Evolutionary conservation across 2,113 vertebrate genomes (phyloP).

Genomic region (Saccopteryx leptura): DNA sequence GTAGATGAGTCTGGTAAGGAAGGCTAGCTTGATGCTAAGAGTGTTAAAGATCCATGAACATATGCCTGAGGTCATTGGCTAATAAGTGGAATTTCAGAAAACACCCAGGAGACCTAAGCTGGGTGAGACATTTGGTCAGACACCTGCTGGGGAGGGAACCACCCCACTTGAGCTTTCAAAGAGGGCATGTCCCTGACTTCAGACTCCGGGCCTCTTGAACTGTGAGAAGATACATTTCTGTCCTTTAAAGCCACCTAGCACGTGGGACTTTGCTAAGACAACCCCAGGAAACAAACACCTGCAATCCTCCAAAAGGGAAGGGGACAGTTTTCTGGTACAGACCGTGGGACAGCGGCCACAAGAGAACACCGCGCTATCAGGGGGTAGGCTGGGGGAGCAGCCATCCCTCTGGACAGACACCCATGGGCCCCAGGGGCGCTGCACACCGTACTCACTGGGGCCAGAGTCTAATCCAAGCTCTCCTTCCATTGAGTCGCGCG

Average conservation of each 20-base stretch:
- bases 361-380: background rate
- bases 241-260: background rate
- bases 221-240: background rate
- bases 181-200: too few species aligned
- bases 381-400: background rate
- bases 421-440: accelerated
- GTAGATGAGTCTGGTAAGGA: background rate
- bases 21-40: background rate
- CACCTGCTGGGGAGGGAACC: background rate
- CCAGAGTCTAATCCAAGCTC: conserved; percentile 69
- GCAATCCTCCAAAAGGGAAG: background rate
- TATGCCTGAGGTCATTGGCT: background rate
- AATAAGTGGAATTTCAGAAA: background rate
- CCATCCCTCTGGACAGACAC: background rate
- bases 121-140: background rate
- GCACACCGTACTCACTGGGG: conserved; percentile 76
- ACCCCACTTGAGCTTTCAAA: too few species aligned
- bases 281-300: background rate
- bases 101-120: background rate
- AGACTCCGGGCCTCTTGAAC: background rate
- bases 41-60: background rate
- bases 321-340: background rate
- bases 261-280: background rate
- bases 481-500: conserved; percentile 59
- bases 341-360: accelerated